Evolutionary conservation across 2,888 invertebrate genomes (phyloP), one percentile per base, ranked within the genome.

Genomic region (Tortricodes alternella): DNA sequence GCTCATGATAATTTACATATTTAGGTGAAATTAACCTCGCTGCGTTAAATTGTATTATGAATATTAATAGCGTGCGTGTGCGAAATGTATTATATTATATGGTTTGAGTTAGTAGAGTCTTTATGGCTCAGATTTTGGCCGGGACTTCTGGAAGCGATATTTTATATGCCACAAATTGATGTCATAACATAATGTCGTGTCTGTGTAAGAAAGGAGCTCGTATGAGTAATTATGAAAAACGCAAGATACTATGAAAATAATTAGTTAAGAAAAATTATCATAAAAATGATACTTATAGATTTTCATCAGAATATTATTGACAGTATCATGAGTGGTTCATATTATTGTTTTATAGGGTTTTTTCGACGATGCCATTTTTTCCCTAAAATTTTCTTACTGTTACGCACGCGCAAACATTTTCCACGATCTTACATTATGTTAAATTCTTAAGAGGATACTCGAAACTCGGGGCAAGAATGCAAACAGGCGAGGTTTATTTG

Each of bases 1-100:
- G 89, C 86, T 89, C 89, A 90, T 91, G 89, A 91, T 91, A 90
- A 91, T 91, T 91, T 91, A 91, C 91, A 91, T 91, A 91, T 91
- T 91, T 90, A 90, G 91, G 90, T 85, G 83, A 89, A 87, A 90
- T 91, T 91, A 91, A 90, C 91, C 89, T 89, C 89, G 83, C 77
- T 76, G 76, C 81, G 88, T 85, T 89, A 88, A 89, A 90, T 90
- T 90, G 85, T 89, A 90, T 90, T 89, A 90, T 90, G 89, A 90
- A 90, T 90, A 89, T 90, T 89, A 90, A 89, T 90, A 80, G 73
- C 70, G 71, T 78, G 80, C 74, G 84, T 80, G 74, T 71, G 75
- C 66, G 71, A 75, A 78, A 80, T 76, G 73, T 78, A 67, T 81
- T 81, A 78, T 78, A 80, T 81, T 80, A 79, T 80, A 81, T 75